Evolutionary conservation across 2,888 invertebrate genomes (phyloP).

Genomic region (Lasioglossum figueresi): DNA sequence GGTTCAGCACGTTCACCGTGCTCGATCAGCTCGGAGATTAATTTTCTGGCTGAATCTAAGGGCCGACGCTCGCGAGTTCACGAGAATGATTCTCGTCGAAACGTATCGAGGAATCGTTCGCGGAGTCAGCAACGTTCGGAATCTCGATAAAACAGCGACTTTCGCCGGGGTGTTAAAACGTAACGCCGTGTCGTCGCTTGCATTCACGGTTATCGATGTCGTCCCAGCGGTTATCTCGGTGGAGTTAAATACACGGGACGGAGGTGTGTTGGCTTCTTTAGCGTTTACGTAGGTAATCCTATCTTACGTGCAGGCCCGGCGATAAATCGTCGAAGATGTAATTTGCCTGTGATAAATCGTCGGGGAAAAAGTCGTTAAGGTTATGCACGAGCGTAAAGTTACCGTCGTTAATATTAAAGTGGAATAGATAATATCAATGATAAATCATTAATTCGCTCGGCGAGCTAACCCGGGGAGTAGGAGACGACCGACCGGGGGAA

Average conservation of each 20-base stretch:
- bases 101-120: constrained; percentile 5
- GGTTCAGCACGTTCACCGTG: no score
- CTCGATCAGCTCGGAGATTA: neutral
- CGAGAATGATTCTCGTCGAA: neutral
- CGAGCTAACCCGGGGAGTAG: constrained; percentile 17
- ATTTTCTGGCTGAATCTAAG: neutral
- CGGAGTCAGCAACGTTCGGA: neutral
- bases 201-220: constrained; percentile 58
- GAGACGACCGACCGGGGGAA: constrained; percentile 40
- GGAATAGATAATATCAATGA: constrained; percentile 71
- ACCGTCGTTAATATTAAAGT: constrained; percentile 66
- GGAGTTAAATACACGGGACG: constrained; percentile 52
- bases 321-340: constrained; percentile 67
- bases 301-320: constrained; percentile 58
- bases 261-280: constrained; percentile 59
- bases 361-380: constrained; percentile 66
- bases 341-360: constrained; percentile 66
- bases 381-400: constrained; percentile 65
- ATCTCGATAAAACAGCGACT: neutral
- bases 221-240: constrained; percentile 48
- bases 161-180: neutral
- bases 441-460: constrained; percentile 68
- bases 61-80: neutral
- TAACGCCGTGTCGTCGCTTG: constrained; percentile 28
- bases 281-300: constrained; percentile 65